Evolutionary conservation across 1,140 invertebrate genomes (phyloP).

Genomic region (Dendrolimus punctatus): DNA sequence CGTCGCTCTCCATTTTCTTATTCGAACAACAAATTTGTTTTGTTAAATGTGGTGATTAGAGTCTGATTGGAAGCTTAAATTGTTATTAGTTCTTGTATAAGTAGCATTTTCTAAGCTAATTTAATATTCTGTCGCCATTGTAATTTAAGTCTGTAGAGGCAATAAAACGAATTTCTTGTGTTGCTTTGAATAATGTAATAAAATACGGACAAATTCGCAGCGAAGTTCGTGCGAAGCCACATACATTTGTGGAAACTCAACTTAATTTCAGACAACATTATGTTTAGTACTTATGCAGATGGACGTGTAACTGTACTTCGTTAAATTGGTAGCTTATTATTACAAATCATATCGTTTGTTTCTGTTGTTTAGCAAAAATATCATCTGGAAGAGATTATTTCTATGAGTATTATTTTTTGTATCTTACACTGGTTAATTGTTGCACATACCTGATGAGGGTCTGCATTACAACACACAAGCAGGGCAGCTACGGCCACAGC

Average conservation of each 20-base stretch:
- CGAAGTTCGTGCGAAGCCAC: no score
- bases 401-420: no score
- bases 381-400: neutral
- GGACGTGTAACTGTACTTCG: no score
- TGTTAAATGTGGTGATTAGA: slow-evolving; percentile 11
- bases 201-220: slow-evolving; percentile 8
- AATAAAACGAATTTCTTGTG: neutral
- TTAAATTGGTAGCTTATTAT: no score
- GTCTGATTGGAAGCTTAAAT: slow-evolving; percentile 47
- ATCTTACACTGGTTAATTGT: no score
- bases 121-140: slow-evolving; percentile 16
- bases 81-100: slow-evolving; percentile 31
- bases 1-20: neutral
- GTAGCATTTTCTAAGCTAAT: slow-evolving; percentile 20
- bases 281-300: no score
- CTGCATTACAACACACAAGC: slow-evolving; percentile 44
- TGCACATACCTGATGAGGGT: slow-evolving; percentile 39
- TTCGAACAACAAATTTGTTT: slow-evolving; percentile 3
- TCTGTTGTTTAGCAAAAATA: neutral
- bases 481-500: slow-evolving; percentile 38
- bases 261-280: slow-evolving; percentile 5
- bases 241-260: slow-evolving; percentile 8
- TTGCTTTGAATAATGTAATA: slow-evolving; percentile 4
- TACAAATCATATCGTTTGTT: neutral
- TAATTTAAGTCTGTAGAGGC: slow-evolving; percentile 6